A percentile compares a stretch with the other conserved stretches of the same genome.
phyloP scores from a whole-genome alignment of 1,140 invertebrate species.

The Lepeophtheirus salmonis region DNA sequence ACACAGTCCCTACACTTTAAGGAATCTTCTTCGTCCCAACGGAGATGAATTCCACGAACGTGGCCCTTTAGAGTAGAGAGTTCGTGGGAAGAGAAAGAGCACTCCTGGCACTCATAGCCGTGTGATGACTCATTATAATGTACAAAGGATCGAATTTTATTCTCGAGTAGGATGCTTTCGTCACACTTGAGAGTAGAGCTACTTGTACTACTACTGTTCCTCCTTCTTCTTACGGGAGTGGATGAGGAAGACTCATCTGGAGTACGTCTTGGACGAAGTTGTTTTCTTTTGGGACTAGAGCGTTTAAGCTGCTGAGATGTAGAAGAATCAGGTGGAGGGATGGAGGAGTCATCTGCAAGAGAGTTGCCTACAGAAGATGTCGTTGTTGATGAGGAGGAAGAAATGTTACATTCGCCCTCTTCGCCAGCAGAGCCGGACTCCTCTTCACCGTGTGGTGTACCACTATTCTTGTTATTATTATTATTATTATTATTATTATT shows the following conservation, averaged over 20 bases:
- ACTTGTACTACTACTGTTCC: background rate
- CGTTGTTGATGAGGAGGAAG: background rate
- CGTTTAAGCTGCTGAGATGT: background rate
- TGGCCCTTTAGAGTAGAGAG: constrained; percentile 9
- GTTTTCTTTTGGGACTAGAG: constrained; percentile 17
- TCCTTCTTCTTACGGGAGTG: too few relatives aligned
- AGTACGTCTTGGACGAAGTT: background rate
- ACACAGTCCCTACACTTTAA: constrained; percentile 12
- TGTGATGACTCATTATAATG: constrained; percentile 14
- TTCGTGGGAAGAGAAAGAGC: constrained; percentile 11
- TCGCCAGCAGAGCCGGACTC: background rate
- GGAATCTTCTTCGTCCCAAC: background rate
- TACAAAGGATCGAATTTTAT: constrained; percentile 5
- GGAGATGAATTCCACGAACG: constrained; percentile 4
- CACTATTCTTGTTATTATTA: too few relatives aligned
- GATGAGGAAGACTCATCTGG: too few relatives aligned
- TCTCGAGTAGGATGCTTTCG: background rate
- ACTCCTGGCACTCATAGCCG: constrained; percentile 13
- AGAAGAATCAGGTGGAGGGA: background rate
- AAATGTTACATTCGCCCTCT: background rate
- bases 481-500: too few relatives aligned
- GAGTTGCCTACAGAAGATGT: too few relatives aligned
- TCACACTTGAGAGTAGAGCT: background rate
- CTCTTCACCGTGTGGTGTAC: background rate
- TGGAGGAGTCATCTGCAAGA: background rate